These are phyloP conservation scores for Euplagia quadripunctaria DNA, from an alignment of 2,888 invertebrate genomes.

Conservation along the genomic window DNA sequence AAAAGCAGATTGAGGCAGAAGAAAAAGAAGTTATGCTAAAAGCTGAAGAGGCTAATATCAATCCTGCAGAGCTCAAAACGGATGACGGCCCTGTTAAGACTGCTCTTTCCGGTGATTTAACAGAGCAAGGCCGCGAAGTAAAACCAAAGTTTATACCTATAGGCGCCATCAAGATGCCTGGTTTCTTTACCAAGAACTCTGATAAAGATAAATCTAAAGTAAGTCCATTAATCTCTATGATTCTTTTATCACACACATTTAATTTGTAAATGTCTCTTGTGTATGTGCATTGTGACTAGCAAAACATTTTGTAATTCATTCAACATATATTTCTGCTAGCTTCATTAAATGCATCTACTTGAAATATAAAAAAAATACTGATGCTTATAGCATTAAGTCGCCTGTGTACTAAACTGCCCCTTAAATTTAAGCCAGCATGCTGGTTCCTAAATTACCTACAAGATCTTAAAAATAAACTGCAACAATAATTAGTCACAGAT, in stretches of 20 bases:
- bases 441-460: neutral
- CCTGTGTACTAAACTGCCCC: too few relatives aligned
- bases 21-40: constrained; percentile 89
- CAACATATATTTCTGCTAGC: too few relatives aligned
- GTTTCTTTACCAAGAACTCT: constrained; percentile 93
- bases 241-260: neutral
- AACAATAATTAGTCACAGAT: neutral
- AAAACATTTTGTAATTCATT: neutral
- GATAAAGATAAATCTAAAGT: constrained; percentile 92
- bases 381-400: too few relatives aligned
- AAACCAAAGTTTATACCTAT: constrained; percentile 94
- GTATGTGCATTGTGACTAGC: too few relatives aligned
- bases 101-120: constrained; percentile 85
- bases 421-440: neutral
- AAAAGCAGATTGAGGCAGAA: constrained; percentile 89
- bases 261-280: neutral
- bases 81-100: constrained; percentile 84
- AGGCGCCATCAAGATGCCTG: constrained; percentile 95
- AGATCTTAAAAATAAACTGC: neutral
- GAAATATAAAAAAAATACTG: too few relatives aligned
- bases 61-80: constrained; percentile 78
- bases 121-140: constrained; percentile 91
- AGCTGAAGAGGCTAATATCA: constrained; percentile 84
- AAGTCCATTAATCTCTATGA: constrained; percentile 28
- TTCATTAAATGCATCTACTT: too few relatives aligned